phyloP scores from a whole-genome alignment of 92 coral and sea anemone genomes.

The Porites divaricata region DNA sequence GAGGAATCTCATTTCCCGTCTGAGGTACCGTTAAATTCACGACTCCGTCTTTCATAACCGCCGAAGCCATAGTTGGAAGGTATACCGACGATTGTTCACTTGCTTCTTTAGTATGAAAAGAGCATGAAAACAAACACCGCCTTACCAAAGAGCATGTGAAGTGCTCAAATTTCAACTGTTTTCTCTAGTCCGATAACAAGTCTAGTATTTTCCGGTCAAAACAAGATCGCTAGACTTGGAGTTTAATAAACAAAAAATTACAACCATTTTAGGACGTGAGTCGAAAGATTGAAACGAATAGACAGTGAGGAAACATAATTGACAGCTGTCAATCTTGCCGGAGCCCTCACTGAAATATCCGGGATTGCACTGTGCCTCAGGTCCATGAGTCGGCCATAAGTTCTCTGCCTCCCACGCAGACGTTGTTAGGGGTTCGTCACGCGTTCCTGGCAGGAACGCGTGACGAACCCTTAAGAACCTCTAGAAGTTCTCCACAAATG shows the following conservation, averaged over 20 bases:
- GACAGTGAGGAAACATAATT: not conserved
- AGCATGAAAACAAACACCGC: constrained; percentile 38
- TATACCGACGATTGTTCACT: not conserved
- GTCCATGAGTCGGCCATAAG: too few species aligned
- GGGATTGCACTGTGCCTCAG: too few species aligned
- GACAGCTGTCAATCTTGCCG: constrained; percentile 41
- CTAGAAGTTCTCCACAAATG: too few species aligned
- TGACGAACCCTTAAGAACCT: too few species aligned
- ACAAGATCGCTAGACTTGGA: too few species aligned
- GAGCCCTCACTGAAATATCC: not conserved
- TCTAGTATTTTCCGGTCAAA: not conserved
- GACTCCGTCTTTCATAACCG: constrained; percentile 19
- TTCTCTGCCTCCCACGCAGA: too few species aligned
- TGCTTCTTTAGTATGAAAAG: constrained; percentile 5
- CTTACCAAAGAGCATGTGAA: constrained; percentile 19
- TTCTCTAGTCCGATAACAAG: not conserved
- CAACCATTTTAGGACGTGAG: too few species aligned
- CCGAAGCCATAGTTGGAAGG: constrained; percentile 21
- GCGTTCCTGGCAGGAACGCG: too few species aligned
- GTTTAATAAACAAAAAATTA: too few species aligned
- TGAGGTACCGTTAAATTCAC: constrained; percentile 1
- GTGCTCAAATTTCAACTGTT: constrained; percentile 24
- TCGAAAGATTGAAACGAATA: not conserved
- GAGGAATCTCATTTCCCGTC: not conserved
- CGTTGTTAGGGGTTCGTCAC: too few species aligned